phyloP scores from a whole-genome alignment of 2,113 vertebrate genomes.

The Panthera tigris region DNA sequence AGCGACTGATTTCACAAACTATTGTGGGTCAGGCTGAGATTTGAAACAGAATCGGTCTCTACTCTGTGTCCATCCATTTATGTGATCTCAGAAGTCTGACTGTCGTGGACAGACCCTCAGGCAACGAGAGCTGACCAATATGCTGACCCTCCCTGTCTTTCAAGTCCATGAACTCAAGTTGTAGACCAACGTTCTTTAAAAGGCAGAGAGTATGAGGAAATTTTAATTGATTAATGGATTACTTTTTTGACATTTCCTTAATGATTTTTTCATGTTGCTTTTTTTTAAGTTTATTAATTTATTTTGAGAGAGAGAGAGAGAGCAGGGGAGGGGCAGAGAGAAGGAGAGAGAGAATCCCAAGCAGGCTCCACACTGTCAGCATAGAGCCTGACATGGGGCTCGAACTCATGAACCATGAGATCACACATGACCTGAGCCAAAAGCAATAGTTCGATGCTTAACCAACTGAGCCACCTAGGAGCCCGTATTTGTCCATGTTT shows the following conservation, averaged over 20 bases:
- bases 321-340: too few relatives aligned
- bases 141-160: neutral
- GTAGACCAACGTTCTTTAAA: neutral
- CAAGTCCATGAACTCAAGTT: neutral
- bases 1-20: neutral
- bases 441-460: too few relatives aligned
- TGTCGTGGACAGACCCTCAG: neutral
- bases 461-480: too few relatives aligned
- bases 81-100: neutral
- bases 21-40: neutral
- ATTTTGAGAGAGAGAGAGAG: too few relatives aligned
- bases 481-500: neutral
- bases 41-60: neutral
- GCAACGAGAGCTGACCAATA: neutral
- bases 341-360: too few relatives aligned
- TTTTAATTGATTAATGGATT: neutral
- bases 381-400: too few relatives aligned
- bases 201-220: neutral
- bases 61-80: accelerated
- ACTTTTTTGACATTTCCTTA: neutral
- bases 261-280: neutral
- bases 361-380: too few relatives aligned
- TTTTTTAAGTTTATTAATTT: too few relatives aligned
- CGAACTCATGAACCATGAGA: too few relatives aligned
- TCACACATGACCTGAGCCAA: too few relatives aligned